Evolutionary conservation across 2,797 vertebrate genomes (phyloP).

Genomic region (Premnoplex brunnescens): DNA sequence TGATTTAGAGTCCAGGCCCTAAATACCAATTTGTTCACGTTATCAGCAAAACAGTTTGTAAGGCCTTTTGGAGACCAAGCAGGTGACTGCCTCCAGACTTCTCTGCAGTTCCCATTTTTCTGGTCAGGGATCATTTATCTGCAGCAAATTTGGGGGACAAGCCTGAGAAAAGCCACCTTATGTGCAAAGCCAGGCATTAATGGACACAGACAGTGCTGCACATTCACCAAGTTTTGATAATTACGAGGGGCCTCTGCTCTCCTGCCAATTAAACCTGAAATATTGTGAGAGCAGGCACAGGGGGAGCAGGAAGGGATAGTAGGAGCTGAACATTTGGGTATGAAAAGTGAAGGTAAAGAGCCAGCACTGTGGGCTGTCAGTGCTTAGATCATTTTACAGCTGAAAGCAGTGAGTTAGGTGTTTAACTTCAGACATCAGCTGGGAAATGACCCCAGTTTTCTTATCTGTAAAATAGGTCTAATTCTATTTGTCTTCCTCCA

Average conservation of each 20-base stretch:
- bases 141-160: neutral
- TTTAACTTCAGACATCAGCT: neutral
- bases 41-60: neutral
- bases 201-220: neutral
- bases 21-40: conserved; percentile 38
- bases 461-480: neutral
- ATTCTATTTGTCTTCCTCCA: neutral
- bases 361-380: fast-evolving
- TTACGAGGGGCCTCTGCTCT: neutral
- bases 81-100: neutral
- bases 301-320: neutral
- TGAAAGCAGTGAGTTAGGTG: neutral
- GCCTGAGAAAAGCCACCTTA: conserved; percentile 26
- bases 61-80: neutral
- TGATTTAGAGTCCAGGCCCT: neutral
- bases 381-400: neutral
- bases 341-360: neutral
- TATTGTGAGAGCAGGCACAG: neutral
- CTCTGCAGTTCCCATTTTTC: neutral
- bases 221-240: neutral
- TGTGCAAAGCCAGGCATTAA: neutral
- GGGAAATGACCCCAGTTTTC: neutral
- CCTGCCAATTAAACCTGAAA: neutral
- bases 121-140: neutral
- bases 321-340: neutral